Evolutionary conservation across 2,113 vertebrate genomes (phyloP).

Genomic region (Cephalopterus ornatus): DNA sequence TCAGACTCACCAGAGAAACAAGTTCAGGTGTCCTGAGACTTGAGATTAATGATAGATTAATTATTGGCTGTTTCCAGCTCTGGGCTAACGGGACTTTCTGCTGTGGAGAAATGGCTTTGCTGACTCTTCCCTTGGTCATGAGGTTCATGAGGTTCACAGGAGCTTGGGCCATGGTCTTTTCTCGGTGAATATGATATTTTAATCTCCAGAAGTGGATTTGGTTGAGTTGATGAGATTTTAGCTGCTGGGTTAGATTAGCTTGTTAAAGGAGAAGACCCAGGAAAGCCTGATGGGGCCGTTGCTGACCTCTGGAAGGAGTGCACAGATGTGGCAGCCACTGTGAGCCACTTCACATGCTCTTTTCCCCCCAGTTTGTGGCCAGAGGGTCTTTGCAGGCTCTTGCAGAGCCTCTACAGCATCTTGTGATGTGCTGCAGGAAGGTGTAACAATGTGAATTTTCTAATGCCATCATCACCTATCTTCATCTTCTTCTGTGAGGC

Average conservation of each 20-base stretch:
- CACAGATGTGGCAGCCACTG: not conserved
- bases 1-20: not conserved
- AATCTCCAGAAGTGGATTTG: not conserved
- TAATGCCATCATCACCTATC: not conserved
- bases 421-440: not conserved
- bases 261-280: not conserved
- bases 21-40: not conserved
- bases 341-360: not conserved
- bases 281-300: not conserved
- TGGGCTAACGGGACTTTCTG: not conserved
- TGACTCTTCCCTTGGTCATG: not conserved
- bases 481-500: not conserved
- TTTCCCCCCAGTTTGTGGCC: not conserved
- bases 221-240: constrained; percentile 13
- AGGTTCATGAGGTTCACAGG: rapidly evolving
- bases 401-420: not conserved
- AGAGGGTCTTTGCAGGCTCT: not conserved
- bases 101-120: rapidly evolving
- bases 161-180: not conserved
- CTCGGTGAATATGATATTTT: not conserved
- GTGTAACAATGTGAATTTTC: not conserved
- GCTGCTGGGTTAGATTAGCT: not conserved
- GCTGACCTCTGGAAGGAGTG: not conserved
- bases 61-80: not conserved
- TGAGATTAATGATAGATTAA: not conserved